Evolutionary conservation across 2,797 vertebrate species (phyloP).

Genomic region (Rhinogobio ventralis): DNA sequence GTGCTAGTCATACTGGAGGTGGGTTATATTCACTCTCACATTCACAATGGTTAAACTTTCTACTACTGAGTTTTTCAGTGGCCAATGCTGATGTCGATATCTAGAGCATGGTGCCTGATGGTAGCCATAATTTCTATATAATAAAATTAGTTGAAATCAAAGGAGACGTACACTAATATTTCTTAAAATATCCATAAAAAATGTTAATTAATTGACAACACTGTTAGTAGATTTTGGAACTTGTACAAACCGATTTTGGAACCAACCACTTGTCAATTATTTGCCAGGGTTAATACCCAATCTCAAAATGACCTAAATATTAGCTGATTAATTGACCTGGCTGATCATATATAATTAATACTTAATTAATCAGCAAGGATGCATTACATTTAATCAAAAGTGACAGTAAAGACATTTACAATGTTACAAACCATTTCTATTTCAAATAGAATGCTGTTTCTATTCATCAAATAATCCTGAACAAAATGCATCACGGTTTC

Average conservation of each 20-base stretch:
- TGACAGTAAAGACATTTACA: neutral
- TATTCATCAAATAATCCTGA: neutral
- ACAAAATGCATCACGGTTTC: neutral
- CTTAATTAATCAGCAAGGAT: neutral
- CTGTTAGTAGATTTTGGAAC: neutral
- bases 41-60: neutral
- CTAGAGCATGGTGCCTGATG: neutral
- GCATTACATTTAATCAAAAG: neutral
- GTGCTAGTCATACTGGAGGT: constrained; percentile 88
- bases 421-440: neutral
- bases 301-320: neutral
- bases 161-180: neutral
- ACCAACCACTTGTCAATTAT: neutral
- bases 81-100: neutral
- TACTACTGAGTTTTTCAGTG: neutral
- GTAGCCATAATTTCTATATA: neutral
- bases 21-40: constrained; percentile 7
- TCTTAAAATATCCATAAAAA: neutral
- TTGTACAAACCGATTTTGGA: neutral
- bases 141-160: neutral
- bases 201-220: neutral
- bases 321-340: neutral
- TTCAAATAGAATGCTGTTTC: neutral
- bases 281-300: neutral
- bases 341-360: neutral